These are phyloP conservation scores for Drosophila tsacasi DNA, from an alignment of 1,140 invertebrate species.

Conservation along the genomic window DNA sequence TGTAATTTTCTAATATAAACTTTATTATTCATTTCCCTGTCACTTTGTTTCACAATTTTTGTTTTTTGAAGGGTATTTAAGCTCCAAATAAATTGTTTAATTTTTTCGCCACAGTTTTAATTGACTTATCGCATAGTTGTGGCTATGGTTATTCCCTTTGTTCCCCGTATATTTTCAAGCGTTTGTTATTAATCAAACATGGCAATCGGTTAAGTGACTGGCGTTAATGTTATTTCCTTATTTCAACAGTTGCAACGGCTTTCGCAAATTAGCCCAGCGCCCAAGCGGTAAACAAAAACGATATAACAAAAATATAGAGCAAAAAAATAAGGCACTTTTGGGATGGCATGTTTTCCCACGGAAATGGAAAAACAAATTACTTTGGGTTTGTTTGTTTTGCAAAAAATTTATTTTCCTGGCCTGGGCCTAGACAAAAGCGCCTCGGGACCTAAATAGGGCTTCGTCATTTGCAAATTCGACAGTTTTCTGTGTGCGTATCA, in stretches of 20 bases:
- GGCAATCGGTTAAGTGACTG: constrained; percentile 37
- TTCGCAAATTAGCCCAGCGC: constrained; percentile 23
- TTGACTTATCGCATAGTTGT: constrained; percentile 42
- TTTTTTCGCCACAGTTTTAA: constrained; percentile 8
- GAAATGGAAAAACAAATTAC: constrained; percentile 56
- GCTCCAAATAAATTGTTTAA: background rate
- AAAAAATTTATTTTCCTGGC: constrained; percentile 38
- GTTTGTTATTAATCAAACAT: constrained; percentile 24
- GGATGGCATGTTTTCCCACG: constrained; percentile 32
- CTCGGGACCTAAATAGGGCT: constrained; percentile 44
- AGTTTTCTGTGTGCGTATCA: constrained; percentile 64
- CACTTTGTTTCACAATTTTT: background rate
- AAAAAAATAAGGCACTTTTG: constrained; percentile 10
- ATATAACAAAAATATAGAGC: background rate
- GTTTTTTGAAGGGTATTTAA: constrained; percentile 8
- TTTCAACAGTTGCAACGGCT: constrained; percentile 40
- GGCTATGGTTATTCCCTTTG: constrained; percentile 16
- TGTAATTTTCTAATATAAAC: background rate
- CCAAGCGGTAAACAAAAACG: constrained; percentile 10
- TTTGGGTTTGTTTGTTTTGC: constrained; percentile 53
- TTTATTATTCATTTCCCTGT: background rate
- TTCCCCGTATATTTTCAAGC: constrained; percentile 4
- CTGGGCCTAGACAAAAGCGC: constrained; percentile 40
- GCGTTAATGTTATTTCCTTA: constrained; percentile 35
- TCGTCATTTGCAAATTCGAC: constrained; percentile 68